These are phyloP conservation scores for Vidua chalybeata DNA, from an alignment of 2,113 vertebrate genomes.

Conservation along the genomic window DNA sequence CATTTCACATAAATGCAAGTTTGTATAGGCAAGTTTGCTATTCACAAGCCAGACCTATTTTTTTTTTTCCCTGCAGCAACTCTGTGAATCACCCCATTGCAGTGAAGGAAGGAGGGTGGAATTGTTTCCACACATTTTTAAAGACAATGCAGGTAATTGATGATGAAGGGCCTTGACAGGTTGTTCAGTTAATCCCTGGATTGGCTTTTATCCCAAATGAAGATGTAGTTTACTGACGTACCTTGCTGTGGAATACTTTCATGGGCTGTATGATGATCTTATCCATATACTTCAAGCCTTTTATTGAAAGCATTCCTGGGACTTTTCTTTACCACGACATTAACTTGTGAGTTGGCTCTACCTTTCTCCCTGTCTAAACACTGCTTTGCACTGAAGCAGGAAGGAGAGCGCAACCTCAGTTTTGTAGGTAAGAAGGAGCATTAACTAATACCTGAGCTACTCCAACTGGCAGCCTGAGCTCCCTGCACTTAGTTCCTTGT, in stretches of 20 bases:
- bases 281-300: neutral
- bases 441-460: neutral
- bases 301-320: slow-evolving; percentile 4
- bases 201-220: slow-evolving; percentile 1
- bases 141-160: neutral
- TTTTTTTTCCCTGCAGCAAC: neutral
- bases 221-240: neutral
- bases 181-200: neutral
- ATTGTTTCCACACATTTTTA: slow-evolving; percentile 22
- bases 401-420: neutral
- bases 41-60: neutral
- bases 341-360: neutral
- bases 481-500: neutral
- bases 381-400: neutral
- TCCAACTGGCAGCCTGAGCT: neutral
- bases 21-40: neutral
- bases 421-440: neutral
- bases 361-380: neutral
- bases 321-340: neutral
- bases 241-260: neutral
- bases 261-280: neutral
- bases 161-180: neutral
- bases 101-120: neutral
- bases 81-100: neutral
- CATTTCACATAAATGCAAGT: neutral